Percentiles rank a stretch among this genome's conserved stretches.
Evolutionary conservation across 2,797 vertebrate genomes (phyloP).

Genomic region (Phyllotis vaccarum): DNA sequence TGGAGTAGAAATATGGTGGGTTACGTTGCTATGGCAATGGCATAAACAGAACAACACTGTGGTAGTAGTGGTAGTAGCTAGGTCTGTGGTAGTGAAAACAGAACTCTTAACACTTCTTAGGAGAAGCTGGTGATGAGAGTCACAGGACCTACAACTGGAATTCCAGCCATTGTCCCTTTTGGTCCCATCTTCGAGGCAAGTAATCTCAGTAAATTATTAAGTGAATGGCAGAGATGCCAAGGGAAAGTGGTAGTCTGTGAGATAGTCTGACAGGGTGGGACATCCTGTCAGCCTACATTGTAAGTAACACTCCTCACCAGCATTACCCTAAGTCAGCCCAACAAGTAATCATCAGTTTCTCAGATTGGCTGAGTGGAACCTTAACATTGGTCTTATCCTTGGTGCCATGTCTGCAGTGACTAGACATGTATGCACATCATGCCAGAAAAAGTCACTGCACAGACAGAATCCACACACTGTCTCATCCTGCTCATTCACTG

Average conservation of each 20-base stretch:
- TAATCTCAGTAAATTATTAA: background rate
- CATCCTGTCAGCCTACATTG: background rate
- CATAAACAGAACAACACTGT: background rate
- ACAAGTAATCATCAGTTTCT: background rate
- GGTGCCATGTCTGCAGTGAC: too few relatives aligned
- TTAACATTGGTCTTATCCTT: background rate
- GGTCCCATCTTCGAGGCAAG: background rate
- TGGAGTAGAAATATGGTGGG: background rate
- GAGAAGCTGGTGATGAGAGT: background rate
- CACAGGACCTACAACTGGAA: background rate
- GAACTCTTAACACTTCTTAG: background rate
- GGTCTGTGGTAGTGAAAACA: background rate
- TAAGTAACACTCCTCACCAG: background rate
- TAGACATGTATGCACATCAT: background rate
- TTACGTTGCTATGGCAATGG: background rate
- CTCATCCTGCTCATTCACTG: conserved; percentile 43
- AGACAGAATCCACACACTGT: background rate
- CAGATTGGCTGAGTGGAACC: too few relatives aligned
- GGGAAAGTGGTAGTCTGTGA: background rate
- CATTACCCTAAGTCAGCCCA: background rate
- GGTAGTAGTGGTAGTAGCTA: background rate
- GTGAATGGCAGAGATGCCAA: background rate
- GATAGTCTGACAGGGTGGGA: background rate
- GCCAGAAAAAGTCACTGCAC: background rate
- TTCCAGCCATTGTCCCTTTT: background rate